Evolutionary conservation across 92 coral and sea anemone species (phyloP).

Genomic region (Palythoa heliodiscus): DNA sequence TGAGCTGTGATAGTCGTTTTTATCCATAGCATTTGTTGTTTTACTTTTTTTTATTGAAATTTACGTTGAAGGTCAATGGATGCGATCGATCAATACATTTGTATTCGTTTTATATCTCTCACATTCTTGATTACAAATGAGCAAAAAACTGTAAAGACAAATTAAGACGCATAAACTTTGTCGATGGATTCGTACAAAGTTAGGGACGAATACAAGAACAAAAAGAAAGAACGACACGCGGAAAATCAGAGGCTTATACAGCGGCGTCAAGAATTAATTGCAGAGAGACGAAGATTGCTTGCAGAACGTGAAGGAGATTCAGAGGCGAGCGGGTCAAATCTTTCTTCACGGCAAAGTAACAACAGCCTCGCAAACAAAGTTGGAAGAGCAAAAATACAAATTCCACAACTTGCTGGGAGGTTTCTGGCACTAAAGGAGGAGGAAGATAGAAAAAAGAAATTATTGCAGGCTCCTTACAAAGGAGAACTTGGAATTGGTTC

Average conservation of each 20-base stretch:
- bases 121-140: not conserved
- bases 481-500: slow-evolving; percentile 85
- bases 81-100: not conserved
- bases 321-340: not conserved
- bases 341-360: slow-evolving; percentile 49
- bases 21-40: not conserved
- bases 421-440: slow-evolving; percentile 46
- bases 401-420: slow-evolving; percentile 59
- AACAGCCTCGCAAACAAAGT: slow-evolving; percentile 46
- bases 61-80: not conserved
- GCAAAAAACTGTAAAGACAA: not conserved
- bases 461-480: slow-evolving; percentile 58
- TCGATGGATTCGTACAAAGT: slow-evolving; percentile 4
- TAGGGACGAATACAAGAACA: slow-evolving; percentile 47
- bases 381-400: slow-evolving; percentile 55
- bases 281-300: slow-evolving; percentile 66
- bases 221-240: slow-evolving; percentile 51
- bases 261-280: slow-evolving; percentile 67
- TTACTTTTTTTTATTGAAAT: not conserved
- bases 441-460: slow-evolving; percentile 45
- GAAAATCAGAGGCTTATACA: slow-evolving; percentile 66
- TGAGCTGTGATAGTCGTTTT: not conserved
- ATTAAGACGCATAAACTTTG: not conserved
- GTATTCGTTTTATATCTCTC: not conserved
- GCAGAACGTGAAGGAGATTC: slow-evolving; percentile 46